Evolutionary conservation across 2,113 vertebrate genomes (phyloP), one percentile per base, ranked within the genome.

Genomic region (Microcebus ravelobensis): DNA sequence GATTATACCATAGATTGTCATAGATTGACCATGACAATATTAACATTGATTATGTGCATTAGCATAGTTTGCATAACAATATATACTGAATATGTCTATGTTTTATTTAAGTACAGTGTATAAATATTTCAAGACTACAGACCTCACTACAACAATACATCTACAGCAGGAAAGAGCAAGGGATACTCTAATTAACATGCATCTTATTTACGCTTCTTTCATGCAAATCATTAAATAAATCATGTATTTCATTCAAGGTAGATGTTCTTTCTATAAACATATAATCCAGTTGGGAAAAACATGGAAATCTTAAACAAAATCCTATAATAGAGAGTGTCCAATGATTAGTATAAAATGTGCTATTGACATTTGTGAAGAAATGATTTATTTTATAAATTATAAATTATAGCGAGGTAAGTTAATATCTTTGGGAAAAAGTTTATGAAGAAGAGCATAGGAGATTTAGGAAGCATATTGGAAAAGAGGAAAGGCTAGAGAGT

Each of bases 221-320:
- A 25, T 45, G 25, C 27, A 63, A 63, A 29, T 63, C 61, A 29
- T 63, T 63, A 63, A 63, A 27, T 29, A 63, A 89, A 55, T 71
- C 39, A 95, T 81, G 83, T 80, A 21, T 90, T 93, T 61, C 42
- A 83, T 48, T 96, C 61, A 80, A 77, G 12, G 27, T 90, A 17
- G 48, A 25, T 63, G 4, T 20, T 94, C 20, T 87, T 34, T 87
- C 20, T 36, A 55, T 77, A 92, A 93, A 83, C 77, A 39, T 29
- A 90, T 4, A 59, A 5, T 27, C 18, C 27, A 5, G 0, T 48
- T 87, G 59, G 79, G 23, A 14, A 67, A 85, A 74, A 82, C 74
- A 13, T 10, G 5, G 79, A 39, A 57, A 25, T 76, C 50, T 73
- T 50, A 52, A 39, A 90, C 92, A 93, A 77, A 74, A 70, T 23